phyloP scores from a whole-genome alignment of 2,888 invertebrate genomes.

The Hylaea fasciaria region DNA sequence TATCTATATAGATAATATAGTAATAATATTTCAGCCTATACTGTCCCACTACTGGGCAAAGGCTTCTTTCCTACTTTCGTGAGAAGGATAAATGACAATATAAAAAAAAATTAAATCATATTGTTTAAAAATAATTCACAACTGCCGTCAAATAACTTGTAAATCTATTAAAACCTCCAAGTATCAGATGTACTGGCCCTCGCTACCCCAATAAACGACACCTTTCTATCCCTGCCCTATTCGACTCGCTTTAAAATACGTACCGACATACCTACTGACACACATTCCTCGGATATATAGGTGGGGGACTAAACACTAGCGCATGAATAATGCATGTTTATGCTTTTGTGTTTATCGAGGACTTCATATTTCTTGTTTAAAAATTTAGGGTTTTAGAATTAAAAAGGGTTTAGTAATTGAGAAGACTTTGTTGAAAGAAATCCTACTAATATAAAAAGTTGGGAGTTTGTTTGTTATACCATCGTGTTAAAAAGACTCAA shows the following conservation, averaged over 20 bases:
- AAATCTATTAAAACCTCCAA: conserved; percentile 1
- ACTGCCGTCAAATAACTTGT: neutral
- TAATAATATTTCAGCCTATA: no score
- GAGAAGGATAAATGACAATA: neutral
- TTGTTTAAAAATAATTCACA: neutral
- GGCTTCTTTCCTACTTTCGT: no score
- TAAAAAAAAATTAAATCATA: neutral
- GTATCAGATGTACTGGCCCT: conserved; percentile 39
- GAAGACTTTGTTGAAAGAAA: no score
- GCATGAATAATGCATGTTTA: conserved; percentile 1
- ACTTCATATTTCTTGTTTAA: no score
- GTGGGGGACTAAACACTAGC: conserved; percentile 11
- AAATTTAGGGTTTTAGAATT: no score
- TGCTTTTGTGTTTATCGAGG: neutral
- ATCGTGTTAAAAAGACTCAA: no score
- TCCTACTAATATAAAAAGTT: no score
- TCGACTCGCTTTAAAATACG: conserved; percentile 70
- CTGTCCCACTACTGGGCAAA: no score
- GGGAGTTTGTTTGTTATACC: no score
- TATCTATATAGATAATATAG: no score
- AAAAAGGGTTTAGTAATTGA: no score
- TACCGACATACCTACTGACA: conserved; percentile 60
- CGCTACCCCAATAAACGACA: conserved; percentile 54
- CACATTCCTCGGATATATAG: conserved; percentile 22
- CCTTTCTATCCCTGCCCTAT: conserved; percentile 67